Conservation (phyloP, 2,888 invertebrate genomes). For the Sipunculus nudus region DNA sequence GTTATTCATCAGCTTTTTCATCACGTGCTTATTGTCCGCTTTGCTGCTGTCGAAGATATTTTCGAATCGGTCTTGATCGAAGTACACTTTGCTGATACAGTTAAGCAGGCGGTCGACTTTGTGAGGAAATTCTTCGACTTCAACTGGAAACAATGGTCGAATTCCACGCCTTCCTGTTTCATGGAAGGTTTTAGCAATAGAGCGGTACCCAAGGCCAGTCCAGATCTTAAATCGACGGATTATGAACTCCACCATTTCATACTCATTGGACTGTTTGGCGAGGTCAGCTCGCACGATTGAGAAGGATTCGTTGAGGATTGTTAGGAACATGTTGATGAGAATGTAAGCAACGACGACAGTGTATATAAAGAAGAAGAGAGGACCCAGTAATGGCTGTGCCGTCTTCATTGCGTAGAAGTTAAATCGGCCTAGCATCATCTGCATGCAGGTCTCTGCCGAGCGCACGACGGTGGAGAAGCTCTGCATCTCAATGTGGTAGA, state of each 20-base stretch:
- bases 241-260: conserved; percentile 62
- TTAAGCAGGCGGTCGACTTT: conserved; percentile 62
- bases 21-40: conserved; percentile 31
- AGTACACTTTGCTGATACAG: conserved; percentile 62
- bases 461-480: conserved; percentile 47
- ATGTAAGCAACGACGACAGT: conserved; percentile 56
- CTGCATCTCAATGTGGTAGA: conserved; percentile 49
- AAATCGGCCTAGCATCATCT: conserved; percentile 66
- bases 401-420: conserved; percentile 60
- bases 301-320: conserved; percentile 63
- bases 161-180: no score
- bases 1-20: conserved; percentile 39
- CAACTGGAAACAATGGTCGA: not conserved
- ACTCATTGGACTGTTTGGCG: conserved; percentile 55
- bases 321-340: conserved; percentile 62
- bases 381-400: conserved; percentile 52
- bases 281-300: conserved; percentile 53
- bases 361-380: conserved; percentile 56
- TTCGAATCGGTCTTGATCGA: conserved; percentile 52
- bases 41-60: conserved; percentile 33
- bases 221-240: conserved; percentile 46
- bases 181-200: not conserved
- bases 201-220: conserved; percentile 18
- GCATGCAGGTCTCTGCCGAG: conserved; percentile 56
- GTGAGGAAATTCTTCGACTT: conserved; percentile 59